Evolutionary conservation across 2,797 vertebrate species (phyloP).

Genomic region (Rhinophrynus dorsalis): DNA sequence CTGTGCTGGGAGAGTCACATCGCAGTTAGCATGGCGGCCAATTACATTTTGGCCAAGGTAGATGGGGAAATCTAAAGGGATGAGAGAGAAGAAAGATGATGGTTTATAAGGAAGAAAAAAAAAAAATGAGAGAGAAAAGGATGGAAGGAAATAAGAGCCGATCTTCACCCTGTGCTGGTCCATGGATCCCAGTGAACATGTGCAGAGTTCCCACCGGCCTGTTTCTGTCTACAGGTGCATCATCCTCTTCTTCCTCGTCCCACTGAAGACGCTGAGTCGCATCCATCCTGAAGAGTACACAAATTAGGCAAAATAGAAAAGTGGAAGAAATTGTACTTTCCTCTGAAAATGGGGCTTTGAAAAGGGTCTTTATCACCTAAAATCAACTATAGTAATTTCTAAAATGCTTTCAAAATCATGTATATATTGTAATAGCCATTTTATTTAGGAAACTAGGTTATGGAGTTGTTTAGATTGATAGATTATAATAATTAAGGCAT

Average conservation of each 20-base stretch:
- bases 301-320: no score
- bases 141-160: neutral
- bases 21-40: slow-evolving; percentile 75
- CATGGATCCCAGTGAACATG: slow-evolving; percentile 57
- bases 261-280: slow-evolving; percentile 58
- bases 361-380: no score
- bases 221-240: slow-evolving; percentile 11
- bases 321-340: no score
- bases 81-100: neutral
- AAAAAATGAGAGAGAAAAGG: neutral
- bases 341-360: no score
- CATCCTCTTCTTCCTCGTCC: slow-evolving; percentile 57
- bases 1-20: slow-evolving; percentile 67
- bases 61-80: slow-evolving; percentile 76
- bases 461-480: no score
- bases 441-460: no score
- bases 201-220: slow-evolving; percentile 55
- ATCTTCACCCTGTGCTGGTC: slow-evolving; percentile 62
- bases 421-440: no score
- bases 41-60: slow-evolving; percentile 80
- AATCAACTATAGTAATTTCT: no score
- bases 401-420: no score
- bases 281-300: slow-evolving; percentile 55
- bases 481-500: no score
- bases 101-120: neutral